Evolutionary conservation across 2,113 vertebrate genomes (phyloP).

Genomic region (Tricholaema leucomelas): DNA sequence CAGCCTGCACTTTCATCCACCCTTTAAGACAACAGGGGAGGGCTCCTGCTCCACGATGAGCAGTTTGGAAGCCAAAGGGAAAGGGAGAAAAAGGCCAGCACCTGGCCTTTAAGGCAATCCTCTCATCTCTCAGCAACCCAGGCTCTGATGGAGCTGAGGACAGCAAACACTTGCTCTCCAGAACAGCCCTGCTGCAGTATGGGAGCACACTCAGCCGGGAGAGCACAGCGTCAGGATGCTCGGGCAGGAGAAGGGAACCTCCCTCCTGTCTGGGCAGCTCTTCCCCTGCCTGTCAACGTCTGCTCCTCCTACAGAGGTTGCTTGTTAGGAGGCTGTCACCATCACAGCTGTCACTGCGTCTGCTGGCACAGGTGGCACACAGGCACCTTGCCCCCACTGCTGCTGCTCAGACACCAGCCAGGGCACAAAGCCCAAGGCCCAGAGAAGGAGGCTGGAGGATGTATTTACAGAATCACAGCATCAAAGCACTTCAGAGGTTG

Average conservation of each 20-base stretch:
- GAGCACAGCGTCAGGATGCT: not conserved
- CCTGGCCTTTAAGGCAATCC: not conserved
- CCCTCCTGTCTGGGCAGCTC: not conserved
- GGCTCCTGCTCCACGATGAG: not conserved
- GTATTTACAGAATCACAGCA: too few relatives aligned
- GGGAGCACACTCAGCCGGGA: not conserved
- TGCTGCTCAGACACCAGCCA: not conserved
- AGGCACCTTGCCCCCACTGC: not conserved
- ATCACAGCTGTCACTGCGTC: not conserved
- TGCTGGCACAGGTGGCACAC: not conserved
- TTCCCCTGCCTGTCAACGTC: not conserved
- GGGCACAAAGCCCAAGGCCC: not conserved
- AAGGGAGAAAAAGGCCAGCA: not conserved
- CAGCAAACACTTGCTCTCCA: not conserved
- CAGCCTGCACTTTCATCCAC: not conserved
- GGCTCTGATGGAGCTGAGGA: not conserved
- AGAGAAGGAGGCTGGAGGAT: not conserved
- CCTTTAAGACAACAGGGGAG: not conserved
- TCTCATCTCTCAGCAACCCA: not conserved
- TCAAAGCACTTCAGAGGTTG: too few relatives aligned
- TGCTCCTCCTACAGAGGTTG: not conserved
- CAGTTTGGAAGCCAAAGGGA: not conserved
- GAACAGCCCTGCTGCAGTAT: not conserved
- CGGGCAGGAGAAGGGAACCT: not conserved
- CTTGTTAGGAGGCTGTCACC: not conserved